Conservation (phyloP, 2,113 vertebrate species). For the Pachycephala philippinensis region DNA sequence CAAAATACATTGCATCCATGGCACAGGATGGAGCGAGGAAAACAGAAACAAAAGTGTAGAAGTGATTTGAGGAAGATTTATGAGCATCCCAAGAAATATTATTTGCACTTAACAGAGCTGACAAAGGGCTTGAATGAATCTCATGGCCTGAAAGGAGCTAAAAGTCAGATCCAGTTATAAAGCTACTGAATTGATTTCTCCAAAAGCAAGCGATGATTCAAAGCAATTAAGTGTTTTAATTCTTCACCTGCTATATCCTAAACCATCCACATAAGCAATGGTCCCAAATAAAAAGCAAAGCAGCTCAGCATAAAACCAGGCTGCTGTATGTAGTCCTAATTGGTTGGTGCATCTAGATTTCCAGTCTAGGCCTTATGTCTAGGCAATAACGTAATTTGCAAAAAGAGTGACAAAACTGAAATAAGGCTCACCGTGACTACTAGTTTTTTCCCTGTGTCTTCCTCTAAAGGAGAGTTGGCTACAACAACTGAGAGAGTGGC, state of each 20-base stretch:
- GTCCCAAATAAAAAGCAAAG: neutral
- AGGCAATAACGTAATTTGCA: neutral
- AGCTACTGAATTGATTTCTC: neutral
- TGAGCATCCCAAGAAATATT: neutral
- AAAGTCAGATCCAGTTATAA: neutral
- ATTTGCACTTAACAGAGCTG: neutral
- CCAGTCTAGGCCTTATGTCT: neutral
- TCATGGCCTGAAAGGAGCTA: neutral
- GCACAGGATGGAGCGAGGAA: neutral
- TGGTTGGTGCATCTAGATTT: neutral
- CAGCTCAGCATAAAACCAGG: neutral
- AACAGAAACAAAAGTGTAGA: neutral
- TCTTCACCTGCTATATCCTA: neutral
- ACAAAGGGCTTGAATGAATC: neutral
- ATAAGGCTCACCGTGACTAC: neutral
- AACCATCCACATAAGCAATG: neutral
- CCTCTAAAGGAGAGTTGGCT: neutral
- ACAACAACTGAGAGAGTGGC: neutral
- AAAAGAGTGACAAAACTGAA: neutral
- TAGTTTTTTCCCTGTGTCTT: neutral
- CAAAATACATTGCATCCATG: neutral
- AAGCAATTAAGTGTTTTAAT: neutral
- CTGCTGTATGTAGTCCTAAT: neutral
- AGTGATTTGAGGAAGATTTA: neutral
- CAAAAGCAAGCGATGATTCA: neutral